Base-by-base conservation (phyloP, 1,140 invertebrate species). In the Cyclargus thomasi region DNA sequence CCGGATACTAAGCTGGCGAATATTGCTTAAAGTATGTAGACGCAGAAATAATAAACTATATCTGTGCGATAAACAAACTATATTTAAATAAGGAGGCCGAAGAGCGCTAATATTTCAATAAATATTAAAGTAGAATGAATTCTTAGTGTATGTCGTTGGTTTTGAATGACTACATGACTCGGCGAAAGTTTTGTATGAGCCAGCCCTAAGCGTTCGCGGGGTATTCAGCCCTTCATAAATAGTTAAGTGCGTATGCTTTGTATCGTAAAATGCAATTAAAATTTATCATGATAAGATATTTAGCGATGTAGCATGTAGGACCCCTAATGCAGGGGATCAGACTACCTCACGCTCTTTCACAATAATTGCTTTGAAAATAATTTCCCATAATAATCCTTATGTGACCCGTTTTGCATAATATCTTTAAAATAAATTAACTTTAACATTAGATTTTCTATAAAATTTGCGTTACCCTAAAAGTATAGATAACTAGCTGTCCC, bases 201-300 rank as follows among this genome's bases (percentile, higher is more conserved):
- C 74, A 74, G 80, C 80, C 81, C 85, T 83, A 87, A 87, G 82
- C 80, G 71, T 69, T 76, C 77, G 71, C 70, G 80, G 74, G 75
- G 55, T 59, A 21, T 73, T 68, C 75, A 74, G 72, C 85, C 80
- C 81, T 83, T 85, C 79, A 79, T 85, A 88, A 83, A 85, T 86
- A 83, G 82, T 86, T 78, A 80, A 85, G 76, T 80, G 77, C 73
- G 76, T 74, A 63, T 75, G 84, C 80, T 86, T 84, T 85, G 80
- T 86, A 86, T 85, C 83, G 80, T 85, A 89, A 88, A 89, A 86
- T 88, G 85, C 85, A 89, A 89, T 89, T 89, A 89, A 89, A 89
- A 89, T 83, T 83, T 81, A 86, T 81, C 39, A 14, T 47, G 39
- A 47, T 11, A 47, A 47, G 39, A 47, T 47, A 47, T 47, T 47